Evolutionary conservation across 2,113 vertebrate genomes (phyloP), one percentile per base, ranked within the genome.

Genomic region (Propithecus coquereli): DNA sequence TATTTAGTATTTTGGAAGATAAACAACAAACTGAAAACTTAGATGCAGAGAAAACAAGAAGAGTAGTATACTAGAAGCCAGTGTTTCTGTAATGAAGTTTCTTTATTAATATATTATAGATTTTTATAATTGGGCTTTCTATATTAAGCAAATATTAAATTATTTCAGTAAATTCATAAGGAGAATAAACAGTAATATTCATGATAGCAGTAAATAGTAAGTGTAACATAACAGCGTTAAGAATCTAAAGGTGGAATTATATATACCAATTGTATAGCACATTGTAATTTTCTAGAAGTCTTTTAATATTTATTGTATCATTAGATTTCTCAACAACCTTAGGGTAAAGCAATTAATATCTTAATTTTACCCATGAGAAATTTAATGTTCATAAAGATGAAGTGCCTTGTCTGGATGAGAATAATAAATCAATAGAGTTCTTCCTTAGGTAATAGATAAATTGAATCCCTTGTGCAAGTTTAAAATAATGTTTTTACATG

Each of bases 191-290:
- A 76, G 52, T 50, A 92, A 94, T 65, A 84, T 37, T 83, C 18
- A 73, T 84, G 54, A 57, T 57, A 65, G 11, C 71, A 88, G 95
- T 94, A 91, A 91, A 80, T 77, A 82, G 59, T 76, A 84, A 71
- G 23, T 25, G 65, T 86, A 96, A 94, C 37, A 52, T 45, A 83
- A 80, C 45, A 90, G 8, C 88, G 22, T 93, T 89, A 93, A 94
- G 32, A 95, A 88, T 93, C 90, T 96, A 23, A 93, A 88, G 95
- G 52, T 89, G 76, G 40, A 93, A 93, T 96, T 89, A 87, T n/a
- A 89, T 45, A 83, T 84, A 95, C 23, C 87, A 92, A 85, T 94
- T 77, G 2, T 40, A 76, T 6, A 71, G 18, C 27, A 71, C 34
- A 79, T 71, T 88, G 83, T 65, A 88, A 91, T 95, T 88, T 95